phyloP scores from a whole-genome alignment of 53 echinoderm and acorn worm genomes.

The Holothuria leucospilota region DNA sequence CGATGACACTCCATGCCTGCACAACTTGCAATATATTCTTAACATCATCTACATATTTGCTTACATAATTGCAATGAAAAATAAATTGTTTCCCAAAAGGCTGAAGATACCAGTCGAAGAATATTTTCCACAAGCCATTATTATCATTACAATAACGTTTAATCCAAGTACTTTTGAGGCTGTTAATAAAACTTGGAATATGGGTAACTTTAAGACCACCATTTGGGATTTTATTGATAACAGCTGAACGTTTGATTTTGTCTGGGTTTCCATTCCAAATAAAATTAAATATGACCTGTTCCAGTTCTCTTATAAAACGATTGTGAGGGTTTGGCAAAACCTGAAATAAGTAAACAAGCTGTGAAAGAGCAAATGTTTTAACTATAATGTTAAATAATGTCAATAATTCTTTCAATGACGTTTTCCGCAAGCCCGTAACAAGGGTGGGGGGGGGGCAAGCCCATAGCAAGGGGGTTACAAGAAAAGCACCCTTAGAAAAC shows the following conservation, averaged over 20 bases:
- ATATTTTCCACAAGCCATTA: conserved; percentile 11
- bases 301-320: background rate
- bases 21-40: background rate
- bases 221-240: too few species aligned
- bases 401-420: too few species aligned
- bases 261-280: background rate
- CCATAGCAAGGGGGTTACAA: too few species aligned
- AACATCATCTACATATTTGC: background rate
- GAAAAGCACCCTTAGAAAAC: too few species aligned
- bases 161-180: too few species aligned
- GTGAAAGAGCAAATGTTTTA: background rate
- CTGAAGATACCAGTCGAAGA: background rate
- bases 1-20: background rate
- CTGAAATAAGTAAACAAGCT: background rate
- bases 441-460: too few species aligned
- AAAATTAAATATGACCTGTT: background rate
- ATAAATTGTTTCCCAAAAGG: conserved; percentile 13
- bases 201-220: conserved; percentile 9
- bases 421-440: too few species aligned
- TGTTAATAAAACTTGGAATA: conserved; percentile 5
- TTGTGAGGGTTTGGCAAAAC: background rate
- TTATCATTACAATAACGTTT: too few species aligned
- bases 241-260: background rate
- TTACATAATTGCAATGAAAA: conserved; percentile 1
- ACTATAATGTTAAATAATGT: conserved; percentile 2